phyloP scores from a whole-genome alignment of 2,888 invertebrate species.

The Cheilosia pagana region DNA sequence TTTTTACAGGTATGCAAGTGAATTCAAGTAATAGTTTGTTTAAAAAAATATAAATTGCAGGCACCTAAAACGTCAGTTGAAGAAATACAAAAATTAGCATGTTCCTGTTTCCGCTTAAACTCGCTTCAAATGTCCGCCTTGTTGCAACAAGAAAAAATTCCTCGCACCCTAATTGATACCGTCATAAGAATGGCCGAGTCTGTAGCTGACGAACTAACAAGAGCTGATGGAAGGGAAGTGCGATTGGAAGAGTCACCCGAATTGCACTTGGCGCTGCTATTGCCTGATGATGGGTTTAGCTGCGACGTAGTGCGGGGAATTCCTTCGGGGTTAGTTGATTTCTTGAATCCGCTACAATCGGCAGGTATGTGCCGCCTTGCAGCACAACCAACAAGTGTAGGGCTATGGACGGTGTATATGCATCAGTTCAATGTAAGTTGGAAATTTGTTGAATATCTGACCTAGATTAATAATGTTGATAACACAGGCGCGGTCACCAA shows the following conservation, averaged over 20 bases:
- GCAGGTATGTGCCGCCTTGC: slow-evolving; percentile 95
- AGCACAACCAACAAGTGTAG: slow-evolving; percentile 94
- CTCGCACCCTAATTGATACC: slow-evolving; percentile 86
- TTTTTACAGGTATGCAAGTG: slow-evolving; percentile 86
- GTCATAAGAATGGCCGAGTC: slow-evolving; percentile 92
- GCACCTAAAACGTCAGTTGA: slow-evolving; percentile 93
- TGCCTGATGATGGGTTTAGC: slow-evolving; percentile 99
- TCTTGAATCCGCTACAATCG: slow-evolving; percentile 91
- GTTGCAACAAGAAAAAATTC: slow-evolving; percentile 86
- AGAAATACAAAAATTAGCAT: slow-evolving; percentile 94
- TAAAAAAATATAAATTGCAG: slow-evolving; percentile 80
- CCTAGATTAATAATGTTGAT: not conserved
- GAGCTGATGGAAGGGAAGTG: slow-evolving; percentile 95
- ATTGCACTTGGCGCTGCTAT: slow-evolving; percentile 93
- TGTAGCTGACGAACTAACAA: slow-evolving; percentile 95
- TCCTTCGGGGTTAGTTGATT: slow-evolving; percentile 95
- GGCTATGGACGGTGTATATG: slow-evolving; percentile 98
- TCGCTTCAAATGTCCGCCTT: slow-evolving; percentile 96
- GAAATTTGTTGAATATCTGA: not conserved
- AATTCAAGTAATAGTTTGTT: not conserved
- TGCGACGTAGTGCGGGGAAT: slow-evolving; percentile 97
- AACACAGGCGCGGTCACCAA: slow-evolving; percentile 86
- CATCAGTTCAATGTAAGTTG: slow-evolving; percentile 85
- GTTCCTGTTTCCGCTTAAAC: slow-evolving; percentile 98
- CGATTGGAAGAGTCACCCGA: slow-evolving; percentile 96